phyloP scores from a whole-genome alignment of 2,888 invertebrate genomes.

The Protodeltote pygarga region DNA sequence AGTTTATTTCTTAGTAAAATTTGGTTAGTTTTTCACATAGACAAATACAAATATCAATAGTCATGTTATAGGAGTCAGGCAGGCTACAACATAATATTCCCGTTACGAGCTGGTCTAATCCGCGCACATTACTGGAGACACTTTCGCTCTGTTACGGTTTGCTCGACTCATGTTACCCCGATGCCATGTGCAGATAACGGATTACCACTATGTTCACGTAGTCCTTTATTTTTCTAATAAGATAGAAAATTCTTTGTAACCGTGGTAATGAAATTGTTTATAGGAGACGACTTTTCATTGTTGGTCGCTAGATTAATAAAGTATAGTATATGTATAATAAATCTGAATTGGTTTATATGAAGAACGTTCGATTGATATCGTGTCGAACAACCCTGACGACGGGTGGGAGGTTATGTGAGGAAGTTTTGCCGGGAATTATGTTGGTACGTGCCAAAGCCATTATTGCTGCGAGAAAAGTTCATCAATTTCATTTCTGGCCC shows the following conservation, averaged over 20 bases:
- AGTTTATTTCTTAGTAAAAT: too few relatives aligned
- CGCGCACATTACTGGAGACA: constrained; percentile 25
- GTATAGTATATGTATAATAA: constrained; percentile 9
- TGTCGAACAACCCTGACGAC: constrained; percentile 68
- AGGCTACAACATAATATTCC: constrained; percentile 23
- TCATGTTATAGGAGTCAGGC: not conserved
- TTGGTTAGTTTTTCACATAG: too few relatives aligned
- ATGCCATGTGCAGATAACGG: constrained; percentile 31
- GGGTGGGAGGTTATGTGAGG: constrained; percentile 72
- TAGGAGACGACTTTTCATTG: too few relatives aligned
- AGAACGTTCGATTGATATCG: constrained; percentile 17
- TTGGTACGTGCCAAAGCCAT: constrained; percentile 87
- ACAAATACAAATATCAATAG: too few relatives aligned
- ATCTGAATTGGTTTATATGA: constrained; percentile 20
- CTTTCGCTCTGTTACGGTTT: constrained; percentile 42
- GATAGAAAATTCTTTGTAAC: too few relatives aligned
- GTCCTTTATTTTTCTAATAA: constrained; percentile 31
- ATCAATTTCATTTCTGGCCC: constrained; percentile 86
- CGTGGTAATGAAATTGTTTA: too few relatives aligned
- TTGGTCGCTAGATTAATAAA: too few relatives aligned
- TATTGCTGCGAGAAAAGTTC: constrained; percentile 87
- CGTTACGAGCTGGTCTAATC: constrained; percentile 29
- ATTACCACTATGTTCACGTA: constrained; percentile 24
- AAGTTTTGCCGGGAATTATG: constrained; percentile 86
- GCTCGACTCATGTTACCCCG: constrained; percentile 32